Percentiles rank a stretch among this genome's conserved stretches.
Conservation (phyloP, 2,113 vertebrate species). For the Pelvicachromis taeniatus region DNA sequence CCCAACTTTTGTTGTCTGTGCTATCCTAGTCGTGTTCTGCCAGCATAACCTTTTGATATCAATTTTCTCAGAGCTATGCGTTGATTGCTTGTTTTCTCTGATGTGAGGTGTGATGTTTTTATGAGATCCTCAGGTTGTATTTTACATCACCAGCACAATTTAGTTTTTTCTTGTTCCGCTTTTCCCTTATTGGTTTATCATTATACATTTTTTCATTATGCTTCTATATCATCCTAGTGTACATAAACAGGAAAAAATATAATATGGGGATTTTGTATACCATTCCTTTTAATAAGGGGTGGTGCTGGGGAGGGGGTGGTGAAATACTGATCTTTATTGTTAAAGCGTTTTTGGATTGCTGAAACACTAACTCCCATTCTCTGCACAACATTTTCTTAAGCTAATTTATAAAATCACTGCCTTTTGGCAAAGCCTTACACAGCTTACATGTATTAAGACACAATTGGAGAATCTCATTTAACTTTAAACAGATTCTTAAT, state of each 20-base stretch:
- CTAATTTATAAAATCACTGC: background rate
- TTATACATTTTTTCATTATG: background rate
- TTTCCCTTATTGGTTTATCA: background rate
- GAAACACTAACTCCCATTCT: background rate
- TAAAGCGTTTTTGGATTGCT: background rate
- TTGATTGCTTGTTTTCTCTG: constrained; percentile 1
- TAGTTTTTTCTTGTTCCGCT: background rate
- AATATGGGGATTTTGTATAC: background rate
- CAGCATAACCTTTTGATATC: background rate
- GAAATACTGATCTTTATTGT: background rate
- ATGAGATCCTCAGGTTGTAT: background rate
- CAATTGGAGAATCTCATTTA: background rate
- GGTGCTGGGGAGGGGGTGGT: background rate
- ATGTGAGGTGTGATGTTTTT: background rate
- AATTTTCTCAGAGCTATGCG: background rate
- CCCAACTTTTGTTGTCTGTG: background rate
- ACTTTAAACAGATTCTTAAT: background rate
- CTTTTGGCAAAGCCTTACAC: background rate
- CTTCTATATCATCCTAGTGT: background rate
- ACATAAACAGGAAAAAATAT: background rate
- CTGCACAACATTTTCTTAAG: background rate
- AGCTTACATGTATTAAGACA: background rate
- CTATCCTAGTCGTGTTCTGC: background rate
- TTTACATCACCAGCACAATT: background rate
- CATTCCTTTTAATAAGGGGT: background rate